phyloP scores from a whole-genome alignment of 2,797 vertebrate genomes.

The Pangasius djambal region DNA sequence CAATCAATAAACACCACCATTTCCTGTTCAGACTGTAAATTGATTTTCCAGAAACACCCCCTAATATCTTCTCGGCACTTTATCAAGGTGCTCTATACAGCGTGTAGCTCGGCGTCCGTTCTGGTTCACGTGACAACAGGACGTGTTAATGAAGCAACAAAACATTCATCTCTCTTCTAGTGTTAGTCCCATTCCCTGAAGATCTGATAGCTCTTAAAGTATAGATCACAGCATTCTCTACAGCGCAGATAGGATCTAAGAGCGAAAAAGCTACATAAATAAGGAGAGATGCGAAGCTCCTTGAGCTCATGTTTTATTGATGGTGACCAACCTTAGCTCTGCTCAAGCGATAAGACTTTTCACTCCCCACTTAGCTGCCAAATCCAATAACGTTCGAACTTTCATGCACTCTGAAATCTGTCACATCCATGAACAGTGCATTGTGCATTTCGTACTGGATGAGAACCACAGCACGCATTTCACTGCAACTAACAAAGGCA shows the following conservation, averaged over 20 bases:
- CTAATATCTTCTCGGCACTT: conserved; percentile 43
- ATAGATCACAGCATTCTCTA: conserved; percentile 43
- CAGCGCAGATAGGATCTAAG: conserved; percentile 52
- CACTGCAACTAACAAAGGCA: neutral
- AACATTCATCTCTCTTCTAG: neutral
- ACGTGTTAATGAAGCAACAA: conserved; percentile 18
- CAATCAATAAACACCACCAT: conserved; percentile 19
- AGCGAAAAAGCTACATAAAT: conserved; percentile 38
- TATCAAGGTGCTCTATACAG: conserved; percentile 2
- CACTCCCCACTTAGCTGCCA: conserved; percentile 39
- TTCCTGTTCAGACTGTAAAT: conserved; percentile 46
- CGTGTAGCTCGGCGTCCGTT: neutral
- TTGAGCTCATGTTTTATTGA: conserved; percentile 61
- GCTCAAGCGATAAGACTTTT: conserved; percentile 34
- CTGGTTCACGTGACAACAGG: neutral
- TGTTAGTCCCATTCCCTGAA: conserved; percentile 27
- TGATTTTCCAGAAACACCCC: conserved; percentile 46
- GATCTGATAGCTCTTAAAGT: conserved; percentile 57
- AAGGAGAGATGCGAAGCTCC: conserved; percentile 24
- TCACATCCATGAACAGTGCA: neutral
- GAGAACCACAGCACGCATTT: neutral
- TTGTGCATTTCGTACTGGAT: neutral
- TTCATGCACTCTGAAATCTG: conserved; percentile 20
- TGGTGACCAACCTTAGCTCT: conserved; percentile 37
- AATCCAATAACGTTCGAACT: conserved; percentile 35